A percentile compares a stretch with the other conserved stretches of the same genome.
Evolutionary conservation across 2,113 vertebrate species (phyloP).

Genomic region (Sprattus sprattus): DNA sequence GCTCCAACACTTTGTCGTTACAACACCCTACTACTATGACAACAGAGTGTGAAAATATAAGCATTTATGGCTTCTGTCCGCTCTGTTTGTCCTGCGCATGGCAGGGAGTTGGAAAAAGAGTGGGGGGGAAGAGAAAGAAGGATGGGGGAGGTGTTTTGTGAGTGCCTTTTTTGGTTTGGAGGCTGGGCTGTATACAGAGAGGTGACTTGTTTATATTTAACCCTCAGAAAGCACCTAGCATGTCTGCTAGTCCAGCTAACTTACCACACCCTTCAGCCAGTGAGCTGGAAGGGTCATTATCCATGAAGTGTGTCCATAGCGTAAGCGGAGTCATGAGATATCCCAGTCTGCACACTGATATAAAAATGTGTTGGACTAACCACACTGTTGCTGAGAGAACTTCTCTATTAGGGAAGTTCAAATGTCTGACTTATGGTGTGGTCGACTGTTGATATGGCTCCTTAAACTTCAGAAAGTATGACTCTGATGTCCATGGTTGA

Average conservation of each 20-base stretch:
- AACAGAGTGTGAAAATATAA: not conserved
- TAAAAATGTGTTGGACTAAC: not conserved
- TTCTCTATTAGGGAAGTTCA: not conserved
- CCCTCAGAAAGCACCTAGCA: not conserved
- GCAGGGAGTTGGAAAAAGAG: not conserved
- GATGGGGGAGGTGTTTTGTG: not conserved
- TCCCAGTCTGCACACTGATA: not conserved
- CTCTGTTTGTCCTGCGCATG: not conserved
- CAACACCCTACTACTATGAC: not conserved
- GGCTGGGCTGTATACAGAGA: constrained; percentile 5
- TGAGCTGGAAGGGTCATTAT: not conserved
- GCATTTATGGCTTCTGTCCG: not conserved
- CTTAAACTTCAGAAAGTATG: not conserved
- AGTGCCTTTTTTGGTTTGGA: constrained; percentile 3
- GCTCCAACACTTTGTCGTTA: not conserved
- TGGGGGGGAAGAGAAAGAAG: not conserved
- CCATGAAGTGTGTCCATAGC: not conserved
- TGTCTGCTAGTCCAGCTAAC: not conserved
- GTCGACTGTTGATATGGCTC: not conserved
- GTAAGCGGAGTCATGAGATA: not conserved
- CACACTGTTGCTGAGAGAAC: not conserved
- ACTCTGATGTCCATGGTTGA: not conserved
- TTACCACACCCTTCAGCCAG: not conserved
- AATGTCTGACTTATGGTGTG: not conserved
- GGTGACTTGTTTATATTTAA: constrained; percentile 17